These are phyloP conservation scores for Gambusia yucatana DNA, from an alignment of 2,797 vertebrate species.

Conservation along the genomic window DNA sequence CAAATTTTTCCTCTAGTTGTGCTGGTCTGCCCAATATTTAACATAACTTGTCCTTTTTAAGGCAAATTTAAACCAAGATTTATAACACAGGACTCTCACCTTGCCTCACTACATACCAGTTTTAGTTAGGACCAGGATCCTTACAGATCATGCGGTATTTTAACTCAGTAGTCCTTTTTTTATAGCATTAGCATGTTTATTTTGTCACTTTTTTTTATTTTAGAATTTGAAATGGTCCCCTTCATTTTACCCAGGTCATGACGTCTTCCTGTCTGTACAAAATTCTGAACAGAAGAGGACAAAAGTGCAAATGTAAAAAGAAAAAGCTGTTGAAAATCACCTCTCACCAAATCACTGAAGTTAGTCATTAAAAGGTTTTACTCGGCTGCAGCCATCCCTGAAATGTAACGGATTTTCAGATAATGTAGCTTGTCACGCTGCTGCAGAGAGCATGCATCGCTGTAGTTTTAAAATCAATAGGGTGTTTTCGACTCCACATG, in stretches of 20 bases:
- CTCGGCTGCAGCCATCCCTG: constrained; percentile 54
- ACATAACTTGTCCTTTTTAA: not conserved
- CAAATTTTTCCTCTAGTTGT: not conserved
- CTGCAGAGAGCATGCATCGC: constrained; percentile 33
- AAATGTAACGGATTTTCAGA: constrained; percentile 59
- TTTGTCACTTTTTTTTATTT: not conserved
- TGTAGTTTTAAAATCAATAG: constrained; percentile 67
- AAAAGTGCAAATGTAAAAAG: not conserved
- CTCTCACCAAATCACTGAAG: constrained; percentile 26
- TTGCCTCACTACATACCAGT: no score
- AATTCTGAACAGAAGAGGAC: not conserved
- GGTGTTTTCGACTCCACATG: constrained; percentile 29
- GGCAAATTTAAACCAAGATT: not conserved
- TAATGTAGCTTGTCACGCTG: constrained; percentile 32
- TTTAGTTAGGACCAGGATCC: not conserved
- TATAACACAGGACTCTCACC: not conserved
- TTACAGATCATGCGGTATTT: not conserved
- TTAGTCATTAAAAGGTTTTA: constrained; percentile 50
- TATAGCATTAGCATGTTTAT: not conserved
- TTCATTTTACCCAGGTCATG: not conserved
- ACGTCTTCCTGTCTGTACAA: not conserved
- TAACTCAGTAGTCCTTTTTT: not conserved
- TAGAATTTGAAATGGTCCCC: not conserved
- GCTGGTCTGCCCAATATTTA: not conserved
- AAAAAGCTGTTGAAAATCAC: constrained; percentile 48